phyloP scores from a whole-genome alignment of 2,888 invertebrate species.

The Zygothrica quintamaculata region DNA sequence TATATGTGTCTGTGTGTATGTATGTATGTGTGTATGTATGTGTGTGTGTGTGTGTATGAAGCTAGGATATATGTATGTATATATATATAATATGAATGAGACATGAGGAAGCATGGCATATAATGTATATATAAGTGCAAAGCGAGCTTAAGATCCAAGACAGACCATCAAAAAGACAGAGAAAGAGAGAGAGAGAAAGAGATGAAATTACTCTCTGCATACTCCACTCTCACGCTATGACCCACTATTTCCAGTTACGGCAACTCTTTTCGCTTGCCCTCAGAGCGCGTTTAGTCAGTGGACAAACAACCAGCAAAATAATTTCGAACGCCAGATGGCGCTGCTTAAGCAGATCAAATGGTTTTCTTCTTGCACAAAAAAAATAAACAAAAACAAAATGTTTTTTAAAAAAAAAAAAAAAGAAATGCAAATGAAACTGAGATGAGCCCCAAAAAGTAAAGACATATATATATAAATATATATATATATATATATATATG shows the following conservation, averaged over 20 bases:
- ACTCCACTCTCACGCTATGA: too few relatives aligned
- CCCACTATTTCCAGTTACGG: too few relatives aligned
- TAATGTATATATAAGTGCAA: background rate
- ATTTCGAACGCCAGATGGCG: conserved; percentile 20
- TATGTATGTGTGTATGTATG: background rate
- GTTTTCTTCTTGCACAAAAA: too few relatives aligned
- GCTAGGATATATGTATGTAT: conserved; percentile 11
- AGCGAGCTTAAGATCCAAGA: conserved; percentile 2
- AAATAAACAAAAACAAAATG: too few relatives aligned
- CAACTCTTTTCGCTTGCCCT: too few relatives aligned
- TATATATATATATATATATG: conserved; percentile 3
- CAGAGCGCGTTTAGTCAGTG: too few relatives aligned
- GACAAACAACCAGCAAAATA: too few relatives aligned
- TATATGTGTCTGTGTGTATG: conserved; percentile 3
- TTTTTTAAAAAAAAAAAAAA: too few relatives aligned
- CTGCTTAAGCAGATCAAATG: background rate
- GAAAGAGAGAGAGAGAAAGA: background rate
- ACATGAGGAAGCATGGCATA: conserved; percentile 1
- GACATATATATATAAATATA: background rate
- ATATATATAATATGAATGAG: background rate
- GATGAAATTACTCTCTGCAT: background rate
- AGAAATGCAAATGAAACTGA: conserved; percentile 11
- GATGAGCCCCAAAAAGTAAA: conserved; percentile 2
- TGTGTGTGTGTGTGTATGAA: conserved; percentile 7
- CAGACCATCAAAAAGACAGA: background rate